Base-by-base conservation (phyloP, 1,140 invertebrate species). In the Leptonema lineaticorne region DNA sequence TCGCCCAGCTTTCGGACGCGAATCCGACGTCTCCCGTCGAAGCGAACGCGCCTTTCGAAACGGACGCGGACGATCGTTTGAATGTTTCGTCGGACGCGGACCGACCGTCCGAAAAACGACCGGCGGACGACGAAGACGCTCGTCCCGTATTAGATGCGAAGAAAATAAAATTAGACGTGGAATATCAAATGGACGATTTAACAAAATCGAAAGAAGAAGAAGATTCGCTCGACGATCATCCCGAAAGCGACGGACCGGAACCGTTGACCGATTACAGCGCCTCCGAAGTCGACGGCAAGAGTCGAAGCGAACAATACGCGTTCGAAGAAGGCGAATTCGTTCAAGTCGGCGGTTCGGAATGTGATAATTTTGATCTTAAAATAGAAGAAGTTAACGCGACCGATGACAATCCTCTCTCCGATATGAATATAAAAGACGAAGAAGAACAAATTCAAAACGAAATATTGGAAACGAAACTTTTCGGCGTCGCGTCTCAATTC, bases 321-420 rank as follows among this genome's bases (percentile, higher is more conserved):
- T 53, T 22, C 50, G 50, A 53, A 26, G 50, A 53, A 24, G 27
- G 56, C 22, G 26, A 53, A 29, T 41, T 26, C 11, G 33, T 67
- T 45, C 58, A 67, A 11, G 56, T 65, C n/a, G 69, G 67, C 29
- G 63, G 62, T 48, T 20, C 4, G 14, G 33, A 59, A 59, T 33
- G 6, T 7, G 57, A 59, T 9, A 16, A 33, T 4, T 20, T 6
- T 20, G 14, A 24, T 7, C 16, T 16, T 11, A 59, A 37, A 26
- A 24, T 53, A 2, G 50, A 53, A 26, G n/a, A n/a, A 26, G 18
- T 26, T 53, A 20, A 8, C 24, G 50, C 22, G 50, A 53, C 50
- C 22, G 27, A 53, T 14, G 50, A 53, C 22, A 24, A 53, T 7
- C 20, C 27, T n/a, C 27, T 26, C 14, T 26, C 50, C 50, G 22